Base-by-base conservation (phyloP, 2,797 vertebrate genomes). In the Aplochiton taeniatus region DNA sequence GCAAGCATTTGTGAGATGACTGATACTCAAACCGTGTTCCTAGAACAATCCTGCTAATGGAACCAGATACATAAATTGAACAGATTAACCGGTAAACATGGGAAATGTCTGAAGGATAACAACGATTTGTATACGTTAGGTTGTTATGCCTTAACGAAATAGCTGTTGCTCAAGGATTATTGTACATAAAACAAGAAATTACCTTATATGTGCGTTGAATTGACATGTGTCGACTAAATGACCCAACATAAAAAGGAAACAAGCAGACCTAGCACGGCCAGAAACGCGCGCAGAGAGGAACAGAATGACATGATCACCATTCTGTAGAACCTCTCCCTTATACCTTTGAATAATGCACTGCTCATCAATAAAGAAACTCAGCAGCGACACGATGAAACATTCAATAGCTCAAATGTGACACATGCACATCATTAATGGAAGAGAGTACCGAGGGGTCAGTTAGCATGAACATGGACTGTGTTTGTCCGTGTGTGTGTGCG, bases 361-460 rank as follows among this genome's bases (percentile, higher is more conserved):
- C 66, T 60, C 75, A 77, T 86, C 66, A 74, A 60, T 58, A 43
- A 70, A 20, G 63, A 53, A 56, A 44, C 68, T 68, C 72, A 63
- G 72, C 66, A 54, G 78, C 68, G 42, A 44, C 58, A 75, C 69
- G 75, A 84, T 87, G 72, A 86, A 88, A 86, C 79, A 85, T 85
- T 84, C 81, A 89, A 75, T 54, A 73, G 75, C 67, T 59, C 54
- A 61, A 63, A 51, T 74, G 85, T 84, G 77, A 90, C 89, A 87
- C 84, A 83, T 89, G 79, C 70, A 87, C 77, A 64, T 74, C 72
- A 84, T 83, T 87, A 81, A 83, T 82, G 77, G 75, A 83, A 83
- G 77, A 82, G 71, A 83, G 77, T 79, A 74, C 74, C 59, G 54
- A 66, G 65, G 66, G 77, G 85, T 87, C 83, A 83, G 73, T 17